phyloP scores from a whole-genome alignment of 2,113 vertebrate species.

The Edolisoma coerulescens region DNA sequence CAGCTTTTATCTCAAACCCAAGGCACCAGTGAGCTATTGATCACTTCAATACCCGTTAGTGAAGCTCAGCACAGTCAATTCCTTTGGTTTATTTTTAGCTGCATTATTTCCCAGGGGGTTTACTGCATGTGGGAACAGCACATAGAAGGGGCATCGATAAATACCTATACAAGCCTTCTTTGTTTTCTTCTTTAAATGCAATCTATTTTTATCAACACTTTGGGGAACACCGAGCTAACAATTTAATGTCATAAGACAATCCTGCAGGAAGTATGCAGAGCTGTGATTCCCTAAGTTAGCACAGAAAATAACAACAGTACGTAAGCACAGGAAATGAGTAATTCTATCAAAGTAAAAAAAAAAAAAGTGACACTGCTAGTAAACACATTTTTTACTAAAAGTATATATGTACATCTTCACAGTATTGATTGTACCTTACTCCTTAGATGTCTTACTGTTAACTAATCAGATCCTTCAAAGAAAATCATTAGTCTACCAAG shows the following conservation, averaged over 20 bases:
- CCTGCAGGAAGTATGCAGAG: neutral
- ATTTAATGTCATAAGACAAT: neutral
- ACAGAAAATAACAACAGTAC: neutral
- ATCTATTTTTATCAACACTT: neutral
- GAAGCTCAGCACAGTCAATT: slow-evolving; percentile 8
- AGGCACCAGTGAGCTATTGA: slow-evolving; percentile 3
- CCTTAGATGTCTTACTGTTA: neutral
- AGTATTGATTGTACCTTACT: neutral
- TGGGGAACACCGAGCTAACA: neutral
- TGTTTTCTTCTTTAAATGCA: neutral
- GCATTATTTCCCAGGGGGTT: neutral
- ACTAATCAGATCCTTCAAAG: neutral
- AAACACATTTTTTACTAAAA: neutral
- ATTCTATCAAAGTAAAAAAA: neutral
- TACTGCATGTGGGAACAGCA: neutral
- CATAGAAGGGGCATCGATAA: neutral
- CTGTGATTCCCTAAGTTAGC: neutral
- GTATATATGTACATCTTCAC: neutral
- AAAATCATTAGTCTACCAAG: neutral
- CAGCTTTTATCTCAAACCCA: slow-evolving; percentile 5
- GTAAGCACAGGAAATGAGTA: neutral
- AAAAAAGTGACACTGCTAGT: neutral
- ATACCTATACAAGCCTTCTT: neutral
- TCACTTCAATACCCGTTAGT: neutral
- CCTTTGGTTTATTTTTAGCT: slow-evolving; percentile 12